Base-by-base conservation (phyloP, 1,140 invertebrate species). In the Drosophila sucinea region DNA sequence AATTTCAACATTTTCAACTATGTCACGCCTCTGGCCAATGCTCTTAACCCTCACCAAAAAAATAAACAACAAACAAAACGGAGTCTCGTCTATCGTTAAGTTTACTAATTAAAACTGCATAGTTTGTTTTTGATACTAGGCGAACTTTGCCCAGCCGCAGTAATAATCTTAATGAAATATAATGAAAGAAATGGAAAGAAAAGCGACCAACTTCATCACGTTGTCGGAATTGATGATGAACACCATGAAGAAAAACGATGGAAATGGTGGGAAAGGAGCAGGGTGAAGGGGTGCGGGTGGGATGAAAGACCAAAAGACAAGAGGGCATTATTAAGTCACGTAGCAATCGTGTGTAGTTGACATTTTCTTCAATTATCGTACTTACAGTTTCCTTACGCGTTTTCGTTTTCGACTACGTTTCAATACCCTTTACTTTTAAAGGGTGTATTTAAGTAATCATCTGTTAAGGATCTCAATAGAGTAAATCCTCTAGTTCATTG, bases 301-400 rank as follows among this genome's bases (percentile, higher is more conserved):
- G 23, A 51, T 27, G 44, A 25, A 51, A 51, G 44, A 51, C 44
- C 44, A 51, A 60, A 75, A 77, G 83, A 77, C 69, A 79, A 87
- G 68, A 72, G 72, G 44, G 67, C 79, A 79, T 87, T 86, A 86
- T 86, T 86, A 86, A 87, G 82, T 86, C 82, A 86, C 82, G 82
- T 86, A 87, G 71, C 71, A 33, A 79, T 73, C 67, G 76, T 82
- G 75, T 86, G 83, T 79, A 79, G 83, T 79, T 86, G 82, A 87
- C 82, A 86, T 76, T 86, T 86, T 86, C 83, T 82, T 87, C 82
- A 86, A 86, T 86, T 86, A 85, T 82, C 67, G 79, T 86, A 82
- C 82, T 86, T 87, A 79, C 70, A 81, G 83, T 86, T 86, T 87
- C 79, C 69, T 67, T 82, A 71, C 71, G 82, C 83, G 76, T 86